Base-by-base conservation (phyloP, 2,113 vertebrate genomes). In the Neoarius graeffei region DNA sequence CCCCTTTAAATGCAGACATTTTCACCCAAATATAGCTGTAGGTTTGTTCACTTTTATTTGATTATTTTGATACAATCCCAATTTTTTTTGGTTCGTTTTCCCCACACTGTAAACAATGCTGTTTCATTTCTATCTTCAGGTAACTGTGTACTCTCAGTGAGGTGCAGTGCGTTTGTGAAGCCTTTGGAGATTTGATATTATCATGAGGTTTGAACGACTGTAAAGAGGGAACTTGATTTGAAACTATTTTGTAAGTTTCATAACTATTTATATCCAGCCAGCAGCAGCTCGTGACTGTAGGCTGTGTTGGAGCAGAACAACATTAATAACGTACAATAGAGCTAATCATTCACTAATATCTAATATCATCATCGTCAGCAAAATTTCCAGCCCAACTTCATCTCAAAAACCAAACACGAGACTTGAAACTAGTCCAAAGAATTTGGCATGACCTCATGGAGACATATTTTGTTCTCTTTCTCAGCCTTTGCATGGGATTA, bases 161-260 rank as follows among this genome's bases (percentile, higher is more conserved):
- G 50, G 42, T 48, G 35, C 42, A 23, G 71, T 74, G 35, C 20
- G 35, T 17, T 56, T 52, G 42, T 25, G 20, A 50, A 50, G 42
- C 20, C 50, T 11, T 48, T 54, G 19, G 20, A 50, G 48, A 77
- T 57, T 19, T 59, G 7, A 59, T n/a, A 81, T 10, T 11, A 7
- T 59, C 54, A 81, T 30, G n/a, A 20, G 56, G n/a, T 59, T 59
- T 10, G 27, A 59, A 81, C 4, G 56, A 81, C 20, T 60, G 1
- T 60, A 42, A 81, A 81, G 56, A 30, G 27, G n/a, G 27, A 81
- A 59, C n/a, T 81, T 30, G 79, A 81, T 59, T 81, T 9, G 56
- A 81, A 60, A 81, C 77, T 54, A 25, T 54, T 81, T 59, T 81
- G 77, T 57, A 81, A 60, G 56, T 60, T 59, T 81, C 79, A 81